phyloP scores from a whole-genome alignment of 2,797 vertebrate genomes.

The Moxostoma hubbsi region DNA sequence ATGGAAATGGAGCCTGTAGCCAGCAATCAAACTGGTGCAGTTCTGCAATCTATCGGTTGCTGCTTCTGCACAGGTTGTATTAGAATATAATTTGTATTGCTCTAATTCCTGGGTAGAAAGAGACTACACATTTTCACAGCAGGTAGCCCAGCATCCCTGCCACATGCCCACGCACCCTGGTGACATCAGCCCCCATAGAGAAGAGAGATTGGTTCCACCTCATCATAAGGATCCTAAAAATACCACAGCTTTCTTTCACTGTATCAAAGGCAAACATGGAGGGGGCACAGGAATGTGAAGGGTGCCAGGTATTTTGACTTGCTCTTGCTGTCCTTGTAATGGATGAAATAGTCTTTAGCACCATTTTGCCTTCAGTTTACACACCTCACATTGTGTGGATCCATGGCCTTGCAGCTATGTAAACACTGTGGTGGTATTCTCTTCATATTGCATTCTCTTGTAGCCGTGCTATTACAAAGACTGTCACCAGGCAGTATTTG shows the following conservation, averaged over 20 bases:
- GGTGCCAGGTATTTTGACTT: conserved; percentile 74
- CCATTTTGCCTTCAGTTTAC: conserved; percentile 3
- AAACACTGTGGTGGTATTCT: neutral
- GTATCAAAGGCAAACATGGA: conserved; percentile 42
- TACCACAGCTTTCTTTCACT: conserved; percentile 61
- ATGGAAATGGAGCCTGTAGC: too few species aligned
- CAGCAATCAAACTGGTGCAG: neutral
- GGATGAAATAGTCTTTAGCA: neutral
- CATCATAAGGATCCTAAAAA: conserved; percentile 75
- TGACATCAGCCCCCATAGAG: conserved; percentile 52
- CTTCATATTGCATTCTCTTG: conserved; percentile 11
- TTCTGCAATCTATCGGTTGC: neutral
- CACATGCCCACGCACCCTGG: conserved; percentile 36
- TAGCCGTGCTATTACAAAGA: conserved; percentile 46
- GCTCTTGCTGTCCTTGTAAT: conserved; percentile 28
- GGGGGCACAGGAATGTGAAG: conserved; percentile 69
- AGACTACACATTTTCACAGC: conserved; percentile 42
- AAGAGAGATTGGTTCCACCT: conserved; percentile 80
- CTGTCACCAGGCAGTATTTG: conserved; percentile 55
- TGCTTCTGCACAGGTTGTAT: conserved; percentile 11
- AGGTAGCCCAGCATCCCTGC: conserved; percentile 44
- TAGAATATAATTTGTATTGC: conserved; percentile 45
- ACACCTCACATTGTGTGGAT: neutral
- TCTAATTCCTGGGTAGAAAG: conserved; percentile 44
- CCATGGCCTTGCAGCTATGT: conserved; percentile 32